These are phyloP conservation scores for Drosophila falleni DNA, from an alignment of 2,888 invertebrate genomes.

Conservation along the genomic window DNA sequence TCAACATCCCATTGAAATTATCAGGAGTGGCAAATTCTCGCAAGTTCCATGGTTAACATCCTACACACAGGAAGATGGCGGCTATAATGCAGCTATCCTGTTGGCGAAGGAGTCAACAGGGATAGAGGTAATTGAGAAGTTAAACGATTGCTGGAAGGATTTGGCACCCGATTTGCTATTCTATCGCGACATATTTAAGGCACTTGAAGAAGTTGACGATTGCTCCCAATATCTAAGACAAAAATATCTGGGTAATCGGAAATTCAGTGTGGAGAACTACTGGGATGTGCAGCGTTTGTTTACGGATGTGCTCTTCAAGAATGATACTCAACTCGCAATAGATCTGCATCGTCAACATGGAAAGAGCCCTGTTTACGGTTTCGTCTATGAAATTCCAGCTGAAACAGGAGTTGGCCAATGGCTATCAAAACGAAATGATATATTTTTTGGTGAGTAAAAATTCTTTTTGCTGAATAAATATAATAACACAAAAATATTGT, in stretches of 20 bases:
- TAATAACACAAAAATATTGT: neutral
- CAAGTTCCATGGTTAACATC: conserved; percentile 90
- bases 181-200: conserved; percentile 22
- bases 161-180: conserved; percentile 37
- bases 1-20: conserved; percentile 88
- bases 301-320: conserved; percentile 89
- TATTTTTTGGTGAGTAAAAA: neutral
- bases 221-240: conserved; percentile 25
- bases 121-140: conserved; percentile 30
- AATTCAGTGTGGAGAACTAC: conserved; percentile 86
- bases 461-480: neutral
- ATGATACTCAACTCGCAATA: conserved; percentile 88
- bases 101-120: conserved; percentile 22
- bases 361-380: conserved; percentile 83
- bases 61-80: conserved; percentile 77
- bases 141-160: conserved; percentile 36
- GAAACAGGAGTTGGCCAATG: conserved; percentile 8
- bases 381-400: conserved; percentile 86
- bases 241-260: conserved; percentile 25
- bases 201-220: conserved; percentile 28
- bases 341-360: conserved; percentile 69
- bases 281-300: conserved; percentile 86
- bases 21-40: conserved; percentile 87
- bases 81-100: conserved; percentile 30
- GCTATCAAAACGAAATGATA: conserved; percentile 84